Evolutionary conservation across 2,113 vertebrate species (phyloP).

Genomic region (Parus major): DNA sequence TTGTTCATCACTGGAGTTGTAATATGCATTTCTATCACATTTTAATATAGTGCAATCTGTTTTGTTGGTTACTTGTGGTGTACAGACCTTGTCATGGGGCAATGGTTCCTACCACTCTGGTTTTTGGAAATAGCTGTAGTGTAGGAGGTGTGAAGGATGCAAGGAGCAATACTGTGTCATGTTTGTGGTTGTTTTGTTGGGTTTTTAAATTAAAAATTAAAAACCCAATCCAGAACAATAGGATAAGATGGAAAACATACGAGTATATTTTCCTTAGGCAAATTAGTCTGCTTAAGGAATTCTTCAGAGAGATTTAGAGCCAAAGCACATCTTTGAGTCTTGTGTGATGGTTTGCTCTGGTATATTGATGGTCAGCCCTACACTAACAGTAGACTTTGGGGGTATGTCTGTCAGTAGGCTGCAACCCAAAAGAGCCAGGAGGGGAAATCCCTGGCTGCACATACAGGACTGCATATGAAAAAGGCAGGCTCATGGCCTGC

Average conservation of each 20-base stretch:
- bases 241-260: background rate
- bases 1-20: background rate
- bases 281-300: background rate
- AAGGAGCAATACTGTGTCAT: background rate
- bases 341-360: background rate
- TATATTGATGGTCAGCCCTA: background rate
- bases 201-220: background rate
- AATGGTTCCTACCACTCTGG: background rate
- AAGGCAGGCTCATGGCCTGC: background rate
- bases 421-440: background rate
- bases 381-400: background rate
- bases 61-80: background rate
- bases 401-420: background rate
- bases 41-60: background rate
- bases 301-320: background rate
- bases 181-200: background rate
- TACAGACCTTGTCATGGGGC: background rate
- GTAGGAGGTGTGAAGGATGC: background rate
- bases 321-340: background rate
- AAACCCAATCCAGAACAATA: background rate
- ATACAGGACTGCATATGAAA: rapidly evolving
- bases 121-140: background rate
- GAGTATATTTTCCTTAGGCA: background rate
- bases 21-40: background rate
- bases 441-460: background rate